Evolutionary conservation across 2,113 vertebrate genomes (phyloP), one percentile per base, ranked within the genome.

Genomic region (Todiramphus saurophagus): DNA sequence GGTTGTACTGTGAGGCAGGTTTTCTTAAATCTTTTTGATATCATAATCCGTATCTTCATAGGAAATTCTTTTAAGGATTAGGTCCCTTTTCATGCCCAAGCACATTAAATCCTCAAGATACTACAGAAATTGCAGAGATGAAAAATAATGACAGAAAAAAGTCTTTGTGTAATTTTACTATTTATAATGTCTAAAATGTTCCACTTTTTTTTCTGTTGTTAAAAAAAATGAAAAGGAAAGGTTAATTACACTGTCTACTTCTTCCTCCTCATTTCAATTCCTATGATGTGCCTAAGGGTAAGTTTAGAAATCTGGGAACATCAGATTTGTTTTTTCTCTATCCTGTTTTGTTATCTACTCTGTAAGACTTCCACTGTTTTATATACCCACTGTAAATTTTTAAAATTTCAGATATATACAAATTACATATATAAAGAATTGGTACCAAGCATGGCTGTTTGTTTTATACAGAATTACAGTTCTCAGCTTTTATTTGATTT

Each of bases 401-500:
- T 28, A 58, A 84, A 92, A 48, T 25, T 85, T 19, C 83, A 76
- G 28, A 14, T 92, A 30, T 76, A 87, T 73, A 58, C 37, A 73
- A 82, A 76, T 80, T 75, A 53, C 16, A 33, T 13, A 18, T 46
- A 30, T 51, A 55, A 72, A 44, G 15, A 93, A 72, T 72, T 16
- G 12, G 18, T 81, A 39, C 73, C 62, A 87, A 87, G 77, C 43
- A 73, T 35, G 53, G 16, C 59, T 93, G 80, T 79, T 93, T 95
- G 72, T 87, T 95, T 96, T 93, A 13, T 91, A n/a, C 17, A 80
- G 41, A 84, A 91, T 96, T 96, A 73, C 83, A 48, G 77, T 90
- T 80, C 90, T 87, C 84, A 92, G 83, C 53, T 93, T 96, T 96
- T 94, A 97, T 97, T 97, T 97, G 94, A 95, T 96, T 97, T 97